These are phyloP conservation scores for Drosophila ustulata DNA, from an alignment of 2,888 invertebrate species.

Conservation along the genomic window DNA sequence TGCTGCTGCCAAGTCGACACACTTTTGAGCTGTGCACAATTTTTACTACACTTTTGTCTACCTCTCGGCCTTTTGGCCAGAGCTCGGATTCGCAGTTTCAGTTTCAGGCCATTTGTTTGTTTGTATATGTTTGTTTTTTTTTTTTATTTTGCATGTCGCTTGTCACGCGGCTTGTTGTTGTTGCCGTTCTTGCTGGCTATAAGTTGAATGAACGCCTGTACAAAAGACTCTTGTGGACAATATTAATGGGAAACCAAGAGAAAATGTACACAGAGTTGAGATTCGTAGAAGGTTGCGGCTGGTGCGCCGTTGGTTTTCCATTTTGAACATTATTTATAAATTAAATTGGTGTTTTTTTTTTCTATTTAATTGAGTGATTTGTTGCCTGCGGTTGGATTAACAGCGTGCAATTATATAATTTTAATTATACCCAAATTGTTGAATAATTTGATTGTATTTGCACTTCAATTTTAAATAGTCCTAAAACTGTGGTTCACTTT, in stretches of 20 bases:
- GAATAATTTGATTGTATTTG: neutral
- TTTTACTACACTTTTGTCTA: conserved; percentile 66
- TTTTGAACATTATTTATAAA: conserved; percentile 41
- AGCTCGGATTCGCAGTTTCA: conserved; percentile 27
- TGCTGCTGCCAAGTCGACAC: conserved; percentile 73
- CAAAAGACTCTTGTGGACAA: conserved; percentile 53
- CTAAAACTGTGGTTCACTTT: neutral
- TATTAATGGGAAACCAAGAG: conserved; percentile 50
- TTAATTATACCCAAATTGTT: neutral
- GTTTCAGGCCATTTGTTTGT: conserved; percentile 43
- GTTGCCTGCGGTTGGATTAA: neutral
- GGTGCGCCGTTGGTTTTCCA: conserved; percentile 20
- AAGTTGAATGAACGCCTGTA: conserved; percentile 66
- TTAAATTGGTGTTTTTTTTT: conserved; percentile 34
- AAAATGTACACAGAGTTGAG: conserved; percentile 32
- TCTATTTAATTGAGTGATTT: conserved; percentile 10
- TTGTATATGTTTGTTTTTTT: conserved; percentile 18
- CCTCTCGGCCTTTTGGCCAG: conserved; percentile 45
- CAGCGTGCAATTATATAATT: conserved; percentile 4
- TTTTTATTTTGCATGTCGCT: conserved; percentile 52
- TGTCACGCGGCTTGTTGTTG: conserved; percentile 44
- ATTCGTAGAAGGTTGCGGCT: conserved; percentile 2
- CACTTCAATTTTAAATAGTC: neutral
- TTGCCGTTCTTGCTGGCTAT: conserved; percentile 33
- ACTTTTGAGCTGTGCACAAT: conserved; percentile 72